Percentiles rank a stretch among this genome's conserved stretches.
Evolutionary conservation across 2,113 vertebrate species (phyloP).

Genomic region (Paradoxurus hermaphroditus): DNA sequence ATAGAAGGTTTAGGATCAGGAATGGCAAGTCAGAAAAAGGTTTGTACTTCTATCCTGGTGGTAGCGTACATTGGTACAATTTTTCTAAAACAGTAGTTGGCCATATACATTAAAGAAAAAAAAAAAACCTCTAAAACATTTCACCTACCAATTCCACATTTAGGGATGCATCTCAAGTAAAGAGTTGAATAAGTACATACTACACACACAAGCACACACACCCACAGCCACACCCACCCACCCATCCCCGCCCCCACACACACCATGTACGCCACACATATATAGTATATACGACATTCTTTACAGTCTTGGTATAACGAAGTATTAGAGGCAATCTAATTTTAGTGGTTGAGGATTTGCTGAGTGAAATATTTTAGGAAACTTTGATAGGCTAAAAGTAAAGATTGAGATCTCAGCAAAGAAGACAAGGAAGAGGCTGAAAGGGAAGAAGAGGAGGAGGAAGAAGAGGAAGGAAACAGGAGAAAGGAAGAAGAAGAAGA

Average conservation of each 20-base stretch:
- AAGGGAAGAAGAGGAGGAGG: too few relatives aligned
- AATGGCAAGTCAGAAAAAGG: not conserved
- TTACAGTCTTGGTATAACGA: not conserved
- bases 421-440: not conserved
- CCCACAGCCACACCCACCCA: too few relatives aligned
- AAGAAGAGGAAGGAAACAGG: too few relatives aligned
- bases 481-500: too few relatives aligned
- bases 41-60: fast-evolving
- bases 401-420: not conserved
- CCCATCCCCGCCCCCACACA: too few relatives aligned
- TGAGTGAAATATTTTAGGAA: not conserved
- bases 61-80: not conserved
- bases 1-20: not conserved
- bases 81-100: not conserved
- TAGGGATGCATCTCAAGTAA: not conserved
- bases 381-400: not conserved
- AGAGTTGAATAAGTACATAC: not conserved
- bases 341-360: not conserved
- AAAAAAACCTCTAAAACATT: not conserved
- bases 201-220: fast-evolving
- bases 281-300: fast-evolving
- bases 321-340: not conserved
- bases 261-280: fast-evolving
- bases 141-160: not conserved
- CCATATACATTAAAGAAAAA: not conserved